These are phyloP conservation scores for Erebia epiphron DNA, from an alignment of 2,888 invertebrate species.

Conservation along the genomic window DNA sequence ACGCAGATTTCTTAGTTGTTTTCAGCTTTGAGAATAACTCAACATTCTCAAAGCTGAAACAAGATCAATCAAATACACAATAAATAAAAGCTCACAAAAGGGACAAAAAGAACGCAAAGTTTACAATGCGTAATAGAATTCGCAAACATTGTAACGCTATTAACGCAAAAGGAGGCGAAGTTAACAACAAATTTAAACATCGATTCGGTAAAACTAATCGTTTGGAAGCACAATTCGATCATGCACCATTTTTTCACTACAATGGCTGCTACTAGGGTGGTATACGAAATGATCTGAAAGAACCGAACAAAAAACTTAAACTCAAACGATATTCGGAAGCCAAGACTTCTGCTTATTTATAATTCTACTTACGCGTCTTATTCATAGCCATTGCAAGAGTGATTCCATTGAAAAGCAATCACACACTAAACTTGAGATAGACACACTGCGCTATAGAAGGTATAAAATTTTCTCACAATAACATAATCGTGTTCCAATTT, in stretches of 20 bases:
- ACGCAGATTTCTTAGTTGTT: conserved; percentile 14
- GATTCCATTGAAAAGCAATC: conserved; percentile 67
- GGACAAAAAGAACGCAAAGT: conserved; percentile 59
- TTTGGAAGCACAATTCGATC: conserved; percentile 73
- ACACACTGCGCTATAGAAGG: conserved; percentile 66
- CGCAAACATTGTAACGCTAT: conserved; percentile 80
- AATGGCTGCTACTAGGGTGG: conserved; percentile 74
- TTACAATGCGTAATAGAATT: conserved; percentile 81
- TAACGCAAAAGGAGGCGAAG: conserved; percentile 80
- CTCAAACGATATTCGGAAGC: conserved; percentile 43
- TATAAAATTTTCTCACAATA: conserved; percentile 80
- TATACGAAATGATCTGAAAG: conserved; percentile 49
- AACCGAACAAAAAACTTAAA: conserved; percentile 44
- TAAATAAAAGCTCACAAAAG: conserved; percentile 64
- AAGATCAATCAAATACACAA: conserved; percentile 70
- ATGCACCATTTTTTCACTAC: conserved; percentile 70
- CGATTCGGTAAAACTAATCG: conserved; percentile 73
- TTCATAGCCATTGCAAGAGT: conserved; percentile 70
- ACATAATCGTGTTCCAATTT: conserved; percentile 79
- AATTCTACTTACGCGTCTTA: conserved; percentile 74
- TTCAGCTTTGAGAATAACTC: too few relatives aligned
- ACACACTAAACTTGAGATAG: conserved; percentile 67
- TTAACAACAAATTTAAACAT: conserved; percentile 81
- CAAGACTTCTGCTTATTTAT: conserved; percentile 43
- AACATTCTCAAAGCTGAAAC: conserved; percentile 48